Percentiles rank a stretch among this genome's conserved stretches.
phyloP scores from a whole-genome alignment of 2,797 vertebrate species.

The Lacerta viridis region DNA sequence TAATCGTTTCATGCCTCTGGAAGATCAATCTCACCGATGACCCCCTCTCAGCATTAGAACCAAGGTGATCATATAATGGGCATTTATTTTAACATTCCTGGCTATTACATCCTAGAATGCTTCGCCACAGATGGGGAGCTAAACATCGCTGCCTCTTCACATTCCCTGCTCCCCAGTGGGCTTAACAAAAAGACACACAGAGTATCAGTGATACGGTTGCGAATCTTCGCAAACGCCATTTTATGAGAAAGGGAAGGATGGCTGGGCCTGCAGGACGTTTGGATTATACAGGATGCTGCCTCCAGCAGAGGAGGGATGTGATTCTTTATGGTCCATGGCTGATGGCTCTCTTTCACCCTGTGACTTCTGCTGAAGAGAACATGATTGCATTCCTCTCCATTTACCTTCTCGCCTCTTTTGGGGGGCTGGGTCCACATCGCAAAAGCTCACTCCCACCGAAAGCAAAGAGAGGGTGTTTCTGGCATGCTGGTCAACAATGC shows the following conservation, averaged over 20 bases:
- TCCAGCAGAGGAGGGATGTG: neutral
- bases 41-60: neutral
- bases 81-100: neutral
- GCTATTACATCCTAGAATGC: neutral
- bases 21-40: slow-evolving; percentile 5
- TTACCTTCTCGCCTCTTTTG: neutral
- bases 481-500: neutral
- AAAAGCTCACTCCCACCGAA: neutral
- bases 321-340: neutral
- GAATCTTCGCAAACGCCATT: neutral
- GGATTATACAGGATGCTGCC: neutral
- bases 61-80: slow-evolving; percentile 5
- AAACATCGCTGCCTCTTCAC: neutral
- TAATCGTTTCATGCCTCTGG: neutral
- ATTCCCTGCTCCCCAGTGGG: neutral
- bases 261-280: neutral
- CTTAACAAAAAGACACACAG: neutral
- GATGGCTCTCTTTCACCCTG: neutral
- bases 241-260: slow-evolving; percentile 13
- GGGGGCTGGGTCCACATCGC: neutral
- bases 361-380: neutral
- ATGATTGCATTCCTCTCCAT: neutral
- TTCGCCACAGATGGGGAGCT: neutral
- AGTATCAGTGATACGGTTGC: neutral
- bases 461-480: neutral